Evolutionary conservation across 2,113 vertebrate genomes (phyloP), one percentile per base, ranked within the genome.

Genomic region (Buteo buteo): DNA sequence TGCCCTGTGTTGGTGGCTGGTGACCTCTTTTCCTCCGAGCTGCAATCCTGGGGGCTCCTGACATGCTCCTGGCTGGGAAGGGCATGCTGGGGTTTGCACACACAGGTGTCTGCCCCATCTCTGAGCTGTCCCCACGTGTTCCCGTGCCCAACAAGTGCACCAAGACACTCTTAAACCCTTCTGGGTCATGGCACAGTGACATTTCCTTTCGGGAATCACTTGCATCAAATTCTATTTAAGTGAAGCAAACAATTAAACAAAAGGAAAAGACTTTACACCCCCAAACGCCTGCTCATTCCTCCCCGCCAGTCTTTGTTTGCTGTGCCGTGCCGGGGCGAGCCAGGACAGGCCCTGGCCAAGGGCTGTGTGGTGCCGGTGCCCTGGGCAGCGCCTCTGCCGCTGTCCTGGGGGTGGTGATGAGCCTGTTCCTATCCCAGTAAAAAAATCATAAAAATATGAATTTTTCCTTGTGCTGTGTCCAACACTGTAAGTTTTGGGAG

Each of bases 161-260:
- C 26, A 13, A 55, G 74, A 38, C 70, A 31, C 80, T n/a, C 82
- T 10, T 44, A 52, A 85, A 85, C n/a, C 58, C 84, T 59, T 49
- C 79, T 70, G 64, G 91, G 74, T 91, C 78, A 25, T 17, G 4
- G 34, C 66, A 79, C 69, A 45, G 82, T 54, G 87, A 91, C 74
- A 31, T 38, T 94, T 87, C 38, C 61, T 58, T 45, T 47, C 40
- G 57, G 78, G 44, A 82, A 77, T 61, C 31, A 31, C 76, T 96
- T 85, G 74, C 38, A 6, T 83, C 82, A 82, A 67, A 38, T 84
- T 67, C 42, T 70, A 4, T 36, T 65, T 22, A 54, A 92, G 47
- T 38, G 89, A 74, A 45, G 83, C 86, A 84, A 96, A 83, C 66
- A 76, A 50, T 67, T 55, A 66, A 67, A 86, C 89, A 88, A 78